phyloP scores from a whole-genome alignment of 2,888 invertebrate species.

The Tetheella fluctuosa region DNA sequence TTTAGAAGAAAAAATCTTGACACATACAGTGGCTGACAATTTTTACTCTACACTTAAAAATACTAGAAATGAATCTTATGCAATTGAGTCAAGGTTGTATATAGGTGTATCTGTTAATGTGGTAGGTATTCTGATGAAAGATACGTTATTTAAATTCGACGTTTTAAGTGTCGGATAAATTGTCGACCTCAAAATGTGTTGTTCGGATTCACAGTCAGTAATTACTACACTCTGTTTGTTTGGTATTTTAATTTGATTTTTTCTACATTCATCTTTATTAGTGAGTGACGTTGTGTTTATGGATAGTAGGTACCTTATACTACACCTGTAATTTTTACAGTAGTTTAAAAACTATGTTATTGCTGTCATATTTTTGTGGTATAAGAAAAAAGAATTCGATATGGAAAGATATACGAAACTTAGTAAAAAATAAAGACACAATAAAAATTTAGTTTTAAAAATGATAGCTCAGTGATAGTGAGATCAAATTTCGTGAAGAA shows the following conservation, averaged over 20 bases:
- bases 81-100: slow-evolving; percentile 23
- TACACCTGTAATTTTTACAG: neutral
- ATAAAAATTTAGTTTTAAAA: no score
- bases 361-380: no score
- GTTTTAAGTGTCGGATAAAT: slow-evolving; percentile 78
- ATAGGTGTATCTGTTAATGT: slow-evolving; percentile 27
- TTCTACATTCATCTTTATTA: slow-evolving; percentile 26
- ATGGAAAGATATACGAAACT: no score
- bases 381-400: no score
- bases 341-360: no score
- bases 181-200: slow-evolving; percentile 75
- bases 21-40: slow-evolving; percentile 61
- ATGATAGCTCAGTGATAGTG: no score
- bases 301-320: slow-evolving; percentile 31
- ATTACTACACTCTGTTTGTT: slow-evolving; percentile 60
- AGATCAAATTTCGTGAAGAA: no score
- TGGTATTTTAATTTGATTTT: slow-evolving; percentile 64
- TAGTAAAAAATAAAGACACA: no score
- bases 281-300: slow-evolving; percentile 41
- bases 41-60: slow-evolving; percentile 14
- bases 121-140: slow-evolving; percentile 57
- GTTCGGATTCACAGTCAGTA: slow-evolving; percentile 75
- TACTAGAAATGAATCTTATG: slow-evolving; percentile 35
- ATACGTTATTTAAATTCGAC: slow-evolving; percentile 76
- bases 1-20: slow-evolving; percentile 69